Evolutionary conservation across 1,140 invertebrate species (phyloP).

Genomic region (Macrocentrus cingulum): DNA sequence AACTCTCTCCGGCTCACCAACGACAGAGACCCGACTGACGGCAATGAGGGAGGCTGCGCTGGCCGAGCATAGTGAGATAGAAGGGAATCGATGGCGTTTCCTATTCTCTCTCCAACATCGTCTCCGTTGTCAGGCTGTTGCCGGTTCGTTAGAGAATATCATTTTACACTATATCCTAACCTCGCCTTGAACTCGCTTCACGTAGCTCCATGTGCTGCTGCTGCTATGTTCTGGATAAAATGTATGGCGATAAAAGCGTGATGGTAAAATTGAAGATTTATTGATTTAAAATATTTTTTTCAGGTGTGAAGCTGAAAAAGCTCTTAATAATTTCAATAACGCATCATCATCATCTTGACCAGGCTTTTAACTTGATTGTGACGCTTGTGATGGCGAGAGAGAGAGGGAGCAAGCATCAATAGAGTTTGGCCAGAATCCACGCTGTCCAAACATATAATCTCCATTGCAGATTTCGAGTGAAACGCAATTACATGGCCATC

Average conservation of each 20-base stretch:
- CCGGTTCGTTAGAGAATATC: conserved; percentile 30
- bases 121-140: conserved; percentile 11
- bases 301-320: no score
- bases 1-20: conserved; percentile 14
- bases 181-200: not conserved
- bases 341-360: no score
- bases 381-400: no score
- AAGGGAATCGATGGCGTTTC: conserved; percentile 11
- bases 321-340: no score
- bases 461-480: conserved; percentile 29
- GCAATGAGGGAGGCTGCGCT: no score
- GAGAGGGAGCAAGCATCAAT: no score
- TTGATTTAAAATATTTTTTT: no score
- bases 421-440: conserved; percentile 10
- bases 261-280: no score
- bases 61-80: no score
- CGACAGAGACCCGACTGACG: not conserved
- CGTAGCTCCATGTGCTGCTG: not conserved
- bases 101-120: no score
- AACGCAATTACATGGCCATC: conserved; percentile 30
- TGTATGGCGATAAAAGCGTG: no score
- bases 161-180: conserved; percentile 15
- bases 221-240: not conserved
- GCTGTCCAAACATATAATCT: conserved; percentile 29
- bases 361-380: no score